These are phyloP conservation scores for Brachyalestes nurse DNA, from an alignment of 2,797 vertebrate species.

Conservation along the genomic window DNA sequence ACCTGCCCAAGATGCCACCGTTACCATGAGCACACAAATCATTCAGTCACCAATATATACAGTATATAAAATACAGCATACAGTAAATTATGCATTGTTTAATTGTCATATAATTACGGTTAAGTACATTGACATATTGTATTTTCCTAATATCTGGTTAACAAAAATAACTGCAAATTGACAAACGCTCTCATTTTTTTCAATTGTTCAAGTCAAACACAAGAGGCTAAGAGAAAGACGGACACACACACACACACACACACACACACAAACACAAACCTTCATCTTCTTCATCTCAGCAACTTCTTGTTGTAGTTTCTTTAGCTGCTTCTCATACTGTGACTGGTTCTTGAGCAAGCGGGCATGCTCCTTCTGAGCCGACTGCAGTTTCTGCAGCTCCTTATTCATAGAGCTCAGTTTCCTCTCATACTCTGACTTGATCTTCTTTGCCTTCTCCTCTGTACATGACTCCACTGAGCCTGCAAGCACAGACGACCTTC, in stretches of 20 bases:
- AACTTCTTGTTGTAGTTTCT: constrained; percentile 94
- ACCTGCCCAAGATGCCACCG: constrained; percentile 76
- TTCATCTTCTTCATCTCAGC: constrained; percentile 99
- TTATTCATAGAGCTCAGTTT: constrained; percentile 97
- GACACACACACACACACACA: constrained; percentile 8
- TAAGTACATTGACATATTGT: no score
- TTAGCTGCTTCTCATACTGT: constrained; percentile 96
- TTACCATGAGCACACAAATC: background rate
- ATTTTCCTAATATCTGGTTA: no score
- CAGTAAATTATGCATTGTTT: no score
- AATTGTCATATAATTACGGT: no score
- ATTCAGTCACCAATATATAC: no score
- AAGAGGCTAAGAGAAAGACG: background rate
- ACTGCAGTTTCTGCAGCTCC: constrained; percentile 93
- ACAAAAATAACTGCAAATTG: no score
- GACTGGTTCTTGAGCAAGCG: constrained; percentile 95
- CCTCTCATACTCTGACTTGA: constrained; percentile 92
- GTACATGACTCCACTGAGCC: constrained; percentile 92
- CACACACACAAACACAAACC: constrained; percentile 68
- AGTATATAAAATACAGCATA: no score
- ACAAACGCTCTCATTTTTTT: no score
- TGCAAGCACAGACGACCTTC: constrained; percentile 58
- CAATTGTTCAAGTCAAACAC: background rate
- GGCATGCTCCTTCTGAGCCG: constrained; percentile 93
- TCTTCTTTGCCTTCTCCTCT: constrained; percentile 95